Base-by-base conservation (phyloP, 2,113 vertebrate species). In the Amazona guildingii region DNA sequence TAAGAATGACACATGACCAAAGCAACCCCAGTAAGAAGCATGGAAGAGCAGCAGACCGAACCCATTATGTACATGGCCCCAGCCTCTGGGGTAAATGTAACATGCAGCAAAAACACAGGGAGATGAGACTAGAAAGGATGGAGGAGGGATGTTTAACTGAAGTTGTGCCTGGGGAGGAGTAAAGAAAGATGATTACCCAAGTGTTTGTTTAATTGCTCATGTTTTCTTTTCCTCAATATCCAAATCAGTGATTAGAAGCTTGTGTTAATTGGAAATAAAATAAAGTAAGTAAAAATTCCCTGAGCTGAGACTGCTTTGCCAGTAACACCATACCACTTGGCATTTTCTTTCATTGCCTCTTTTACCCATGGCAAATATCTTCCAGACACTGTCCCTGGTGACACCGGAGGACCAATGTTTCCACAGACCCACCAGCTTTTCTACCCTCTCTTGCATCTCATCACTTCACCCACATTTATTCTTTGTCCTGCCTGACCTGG, bases 31-130 rank as follows among this genome's bases (percentile, higher is more conserved):
- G 18, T 43, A 83, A 83, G n/a, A 59, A 73, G 28, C 3, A 15
- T 14, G n/a, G 48, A 68, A 90, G 46, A 48, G 48, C 23, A 83
- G 31, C 35, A 95, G 49, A 52, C 16, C 17, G 49, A 86, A 76
- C 16, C 18, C 17, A 12, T 15, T 28, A 67, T 0, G 1, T 35
- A 39, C 17, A 46, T 1, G 11, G n/a, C 14, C 37, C 44, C 27
- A 57, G 1, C 3, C 24, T 74, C 54, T 57, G 31, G 21, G 17
- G 19, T 46, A 51, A 46, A 19, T 12, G 24, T 68, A 90, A 86
- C 9, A 5, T 37, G 35, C 43, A 68, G 43, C 17, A 91, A 72
- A 88, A 91, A 46, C 14, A 33, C 1, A 2, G 19, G 24, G n/a
- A 74, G 31, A 19, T 67, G 21, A 86, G 28, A 67, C 37, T 18